Percentiles rank a stretch among this genome's conserved stretches.
Conservation (phyloP, 2,888 invertebrate genomes). For the Temnothorax rugatulus region DNA sequence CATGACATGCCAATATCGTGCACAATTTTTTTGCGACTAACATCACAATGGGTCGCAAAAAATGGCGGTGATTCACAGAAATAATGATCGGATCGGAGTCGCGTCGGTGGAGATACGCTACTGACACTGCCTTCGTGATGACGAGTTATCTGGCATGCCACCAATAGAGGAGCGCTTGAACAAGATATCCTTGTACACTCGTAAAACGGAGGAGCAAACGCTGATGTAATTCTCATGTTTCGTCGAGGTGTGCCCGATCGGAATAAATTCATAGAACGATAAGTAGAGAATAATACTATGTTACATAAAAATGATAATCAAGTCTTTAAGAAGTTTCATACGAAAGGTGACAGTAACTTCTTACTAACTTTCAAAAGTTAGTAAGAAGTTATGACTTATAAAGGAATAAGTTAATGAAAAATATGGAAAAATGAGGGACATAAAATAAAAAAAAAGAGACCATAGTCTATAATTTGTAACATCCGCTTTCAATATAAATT, state of each 20-base stretch:
- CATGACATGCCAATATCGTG: conserved; percentile 21
- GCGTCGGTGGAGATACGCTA: conserved; percentile 37
- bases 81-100: conserved; percentile 35
- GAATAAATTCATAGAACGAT: neutral
- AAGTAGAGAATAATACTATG: conserved; percentile 9
- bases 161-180: conserved; percentile 46
- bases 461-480: neutral
- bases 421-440: neutral
- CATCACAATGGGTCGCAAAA: conserved; percentile 16
- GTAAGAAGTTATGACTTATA: neutral
- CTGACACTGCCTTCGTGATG: conserved; percentile 31
- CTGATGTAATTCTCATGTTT: conserved; percentile 48
- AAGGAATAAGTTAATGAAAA: neutral
- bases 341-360: neutral
- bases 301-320: conserved; percentile 22
- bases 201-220: conserved; percentile 44
- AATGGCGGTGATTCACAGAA: conserved; percentile 21
- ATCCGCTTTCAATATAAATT: neutral
- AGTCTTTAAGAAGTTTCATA: neutral
- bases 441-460: neutral
- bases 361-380: neutral
- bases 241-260: conserved; percentile 19
- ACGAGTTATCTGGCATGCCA: conserved; percentile 46
- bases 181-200: conserved; percentile 49
- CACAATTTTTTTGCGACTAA: conserved; percentile 12